Base-by-base conservation (phyloP, 2,113 vertebrate genomes). In the Egretta garzetta region DNA sequence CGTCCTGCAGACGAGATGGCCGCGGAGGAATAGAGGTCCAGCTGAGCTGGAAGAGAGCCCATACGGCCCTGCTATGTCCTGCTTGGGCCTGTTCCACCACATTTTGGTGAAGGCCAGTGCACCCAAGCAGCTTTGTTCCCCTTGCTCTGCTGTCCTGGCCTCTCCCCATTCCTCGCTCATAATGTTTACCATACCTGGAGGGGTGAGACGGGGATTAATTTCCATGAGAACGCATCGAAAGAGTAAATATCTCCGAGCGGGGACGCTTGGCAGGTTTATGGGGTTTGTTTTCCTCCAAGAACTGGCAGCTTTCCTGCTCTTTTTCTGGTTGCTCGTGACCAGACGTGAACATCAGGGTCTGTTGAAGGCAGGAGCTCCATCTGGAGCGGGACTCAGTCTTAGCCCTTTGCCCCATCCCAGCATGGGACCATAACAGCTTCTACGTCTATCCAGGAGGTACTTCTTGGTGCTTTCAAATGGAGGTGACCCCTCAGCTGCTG, bases 201-300 rank as follows among this genome's bases (percentile, higher is more conserved):
- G 80, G 91, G 12, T 86, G 80, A 80, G 47, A 71, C 90, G 24
- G 77, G 92, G 90, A 95, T 96, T 95, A 86, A 91, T 88, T 84
- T 95, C 93, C 80, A 67, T 95, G 94, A 93, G 94, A 96, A 95
- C 96, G 26, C 6, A 0, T 10, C 19, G 11, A 37, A 73, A 86
- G 80, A 23, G 88, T 84, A 95, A 95, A 97, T 84, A 96, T 63
- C 24, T 88, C 80, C 0, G 8, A 92, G 88, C 75, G 14, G 86
- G 72, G 75, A 86, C 1, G 6, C 71, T 63, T 50, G 79, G 85
- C 92, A 39, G 74, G 55, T 67, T 71, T 21, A 2, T 66, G 85
- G 30, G 28, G 20, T 33, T 81, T 77, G 64, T 20, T 74, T 91
- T 91, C 41, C 91, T 87, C 62, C 64, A 59, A 56, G 76, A 86